A percentile compares a stretch with the other conserved stretches of the same genome.
Conservation (phyloP, 2,888 invertebrate species). For the Deilephila elpenor region DNA sequence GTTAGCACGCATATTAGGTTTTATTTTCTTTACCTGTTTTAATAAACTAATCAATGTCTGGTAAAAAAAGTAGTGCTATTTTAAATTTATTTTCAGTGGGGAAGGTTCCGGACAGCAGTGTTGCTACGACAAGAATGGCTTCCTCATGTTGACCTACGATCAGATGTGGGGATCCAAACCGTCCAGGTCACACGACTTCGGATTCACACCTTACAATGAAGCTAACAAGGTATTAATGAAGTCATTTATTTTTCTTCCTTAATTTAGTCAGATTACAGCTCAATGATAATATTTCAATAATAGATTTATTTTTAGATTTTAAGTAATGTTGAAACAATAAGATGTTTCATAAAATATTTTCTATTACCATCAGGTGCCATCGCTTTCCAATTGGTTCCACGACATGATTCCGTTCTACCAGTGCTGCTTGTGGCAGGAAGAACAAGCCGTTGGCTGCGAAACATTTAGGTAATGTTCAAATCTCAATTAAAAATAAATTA, state of each 20-base stretch:
- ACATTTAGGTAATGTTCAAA: conserved; percentile 86
- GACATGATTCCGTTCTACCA: conserved; percentile 97
- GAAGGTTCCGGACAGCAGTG: conserved; percentile 98
- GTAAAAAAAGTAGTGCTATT: too few relatives aligned
- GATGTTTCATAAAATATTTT: too few relatives aligned
- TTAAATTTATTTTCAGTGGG: conserved; percentile 77
- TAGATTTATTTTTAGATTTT: too few relatives aligned
- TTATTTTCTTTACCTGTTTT: too few relatives aligned
- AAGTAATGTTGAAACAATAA: too few relatives aligned
- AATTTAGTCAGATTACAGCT: background rate
- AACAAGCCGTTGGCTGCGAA: conserved; percentile 96
- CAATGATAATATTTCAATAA: background rate
- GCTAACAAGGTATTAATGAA: conserved; percentile 90
- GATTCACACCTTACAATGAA: conserved; percentile 96
- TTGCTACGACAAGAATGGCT: conserved; percentile 97
- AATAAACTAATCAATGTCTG: too few relatives aligned
- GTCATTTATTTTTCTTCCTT: background rate
- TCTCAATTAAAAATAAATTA: background rate
- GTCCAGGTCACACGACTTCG: conserved; percentile 94
- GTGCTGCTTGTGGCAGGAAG: conserved; percentile 97
- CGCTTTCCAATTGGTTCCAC: conserved; percentile 97
- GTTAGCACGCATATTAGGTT: too few relatives aligned
- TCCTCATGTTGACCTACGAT: conserved; percentile 97
- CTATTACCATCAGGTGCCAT: conserved; percentile 86
- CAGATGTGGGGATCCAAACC: conserved; percentile 97